phyloP scores from a whole-genome alignment of 2,113 vertebrate species.

The Salvator merianae region DNA sequence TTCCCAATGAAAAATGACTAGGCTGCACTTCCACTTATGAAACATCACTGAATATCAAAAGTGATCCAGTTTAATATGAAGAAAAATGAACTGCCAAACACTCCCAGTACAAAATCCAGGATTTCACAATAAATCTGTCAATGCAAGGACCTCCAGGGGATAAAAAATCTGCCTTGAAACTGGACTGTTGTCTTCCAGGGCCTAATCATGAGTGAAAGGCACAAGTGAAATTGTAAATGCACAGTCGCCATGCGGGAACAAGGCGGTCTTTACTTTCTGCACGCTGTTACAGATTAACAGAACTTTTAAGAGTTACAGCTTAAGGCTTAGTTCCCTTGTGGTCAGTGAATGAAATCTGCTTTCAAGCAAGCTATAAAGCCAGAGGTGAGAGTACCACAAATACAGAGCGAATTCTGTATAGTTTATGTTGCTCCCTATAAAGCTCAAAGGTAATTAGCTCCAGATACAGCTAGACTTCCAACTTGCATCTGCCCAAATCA shows the following conservation, averaged over 20 bases:
- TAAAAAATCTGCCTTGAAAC: slow-evolving; percentile 17
- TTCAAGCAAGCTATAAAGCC: neutral
- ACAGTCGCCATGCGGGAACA: neutral
- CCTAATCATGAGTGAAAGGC: slow-evolving; percentile 1
- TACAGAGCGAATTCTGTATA: neutral
- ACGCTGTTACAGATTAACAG: slow-evolving; percentile 40
- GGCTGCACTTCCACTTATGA: slow-evolving; percentile 41
- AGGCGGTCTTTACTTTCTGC: slow-evolving; percentile 6
- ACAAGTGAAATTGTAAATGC: slow-evolving; percentile 1
- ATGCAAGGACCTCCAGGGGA: slow-evolving; percentile 47
- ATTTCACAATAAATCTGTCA: slow-evolving; percentile 54
- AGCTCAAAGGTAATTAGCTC: slow-evolving; percentile 2
- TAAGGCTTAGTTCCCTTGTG: slow-evolving; percentile 4
- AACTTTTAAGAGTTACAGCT: slow-evolving; percentile 33
- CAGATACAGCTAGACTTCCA: too few species aligned
- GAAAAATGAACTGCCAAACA: slow-evolving; percentile 50
- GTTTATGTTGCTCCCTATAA: neutral
- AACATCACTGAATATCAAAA: slow-evolving; percentile 46
- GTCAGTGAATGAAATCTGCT: neutral
- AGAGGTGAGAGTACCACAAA: neutral
- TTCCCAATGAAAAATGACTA: slow-evolving; percentile 47
- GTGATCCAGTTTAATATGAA: slow-evolving; percentile 48
- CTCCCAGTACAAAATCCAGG: slow-evolving; percentile 48
- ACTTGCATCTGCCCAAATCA: too few species aligned
- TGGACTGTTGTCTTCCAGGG: slow-evolving; percentile 28